phyloP scores from a whole-genome alignment of 2,113 vertebrate genomes.

The Channa maculata region DNA sequence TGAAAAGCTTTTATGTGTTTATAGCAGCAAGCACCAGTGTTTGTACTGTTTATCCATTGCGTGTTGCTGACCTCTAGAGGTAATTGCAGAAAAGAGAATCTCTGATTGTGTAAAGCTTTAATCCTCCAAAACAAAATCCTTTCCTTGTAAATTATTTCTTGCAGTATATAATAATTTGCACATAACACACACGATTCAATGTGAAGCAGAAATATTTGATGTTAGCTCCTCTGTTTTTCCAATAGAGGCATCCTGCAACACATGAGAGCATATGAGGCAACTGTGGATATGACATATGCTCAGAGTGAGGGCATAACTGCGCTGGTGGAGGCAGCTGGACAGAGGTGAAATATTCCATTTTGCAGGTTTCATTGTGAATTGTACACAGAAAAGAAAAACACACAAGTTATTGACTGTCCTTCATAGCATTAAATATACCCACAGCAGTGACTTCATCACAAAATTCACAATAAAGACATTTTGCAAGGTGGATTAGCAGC shows the following conservation, averaged over 20 bases:
- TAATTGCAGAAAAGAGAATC: background rate
- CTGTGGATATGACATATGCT: slow-evolving; percentile 80
- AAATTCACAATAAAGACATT: slow-evolving; percentile 6
- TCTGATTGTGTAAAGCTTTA: background rate
- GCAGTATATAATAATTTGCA: too few relatives aligned
- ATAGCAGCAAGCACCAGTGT: background rate
- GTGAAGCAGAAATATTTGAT: too few relatives aligned
- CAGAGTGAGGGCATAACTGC: slow-evolving; percentile 72
- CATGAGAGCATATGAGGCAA: slow-evolving; percentile 72
- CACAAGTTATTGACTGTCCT: too few relatives aligned
- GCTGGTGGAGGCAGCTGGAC: slow-evolving; percentile 81
- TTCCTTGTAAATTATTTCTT: too few relatives aligned
- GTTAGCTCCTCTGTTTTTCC: slow-evolving; percentile 19
- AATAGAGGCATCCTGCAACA: slow-evolving; percentile 77
- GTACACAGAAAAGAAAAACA: too few relatives aligned
- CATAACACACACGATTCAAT: too few relatives aligned
- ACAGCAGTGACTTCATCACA: background rate
- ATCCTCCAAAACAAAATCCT: too few relatives aligned
- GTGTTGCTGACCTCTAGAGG: slow-evolving; percentile 65
- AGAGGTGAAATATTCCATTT: slow-evolving; percentile 71
- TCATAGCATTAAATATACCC: too few relatives aligned
- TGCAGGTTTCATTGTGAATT: background rate
- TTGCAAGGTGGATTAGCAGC: background rate
- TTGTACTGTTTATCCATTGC: background rate
- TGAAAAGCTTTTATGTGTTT: too few relatives aligned